A percentile compares a stretch with the other conserved stretches of the same genome.
These are phyloP conservation scores for Pipistrellus pygmaeus DNA, from an alignment of 2,797 vertebrate species.

Conservation along the genomic window DNA sequence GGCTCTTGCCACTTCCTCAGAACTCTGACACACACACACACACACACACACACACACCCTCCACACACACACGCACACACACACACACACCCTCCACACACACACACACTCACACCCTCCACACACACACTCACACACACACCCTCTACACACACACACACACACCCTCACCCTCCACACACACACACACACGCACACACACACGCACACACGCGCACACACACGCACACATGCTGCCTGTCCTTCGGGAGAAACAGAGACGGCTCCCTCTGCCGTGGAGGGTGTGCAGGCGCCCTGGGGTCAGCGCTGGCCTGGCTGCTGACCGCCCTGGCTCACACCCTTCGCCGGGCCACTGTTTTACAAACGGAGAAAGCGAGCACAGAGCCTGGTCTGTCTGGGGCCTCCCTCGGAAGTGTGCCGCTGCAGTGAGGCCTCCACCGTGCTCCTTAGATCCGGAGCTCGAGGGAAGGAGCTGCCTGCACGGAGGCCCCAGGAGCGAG, in stretches of 20 bases:
- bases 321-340: not conserved
- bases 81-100: too few relatives aligned
- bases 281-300: not conserved
- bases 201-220: too few relatives aligned
- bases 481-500: not conserved
- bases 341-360: not conserved
- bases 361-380: not conserved
- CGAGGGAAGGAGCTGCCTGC: not conserved
- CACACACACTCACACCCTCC: too few relatives aligned
- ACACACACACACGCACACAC: too few relatives aligned
- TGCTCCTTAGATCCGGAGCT: not conserved
- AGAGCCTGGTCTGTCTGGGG: not conserved
- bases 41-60: too few relatives aligned
- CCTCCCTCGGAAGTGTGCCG: constrained; percentile 45
- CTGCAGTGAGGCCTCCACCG: not conserved
- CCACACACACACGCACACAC: too few relatives aligned
- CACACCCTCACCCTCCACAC: too few relatives aligned
- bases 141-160: too few relatives aligned
- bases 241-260: too few relatives aligned
- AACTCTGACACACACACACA: not conserved
- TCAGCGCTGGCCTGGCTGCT: not conserved
- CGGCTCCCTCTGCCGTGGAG: not conserved
- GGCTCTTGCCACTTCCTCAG: not conserved
- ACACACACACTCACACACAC: too few relatives aligned
- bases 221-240: too few relatives aligned